Conservation (phyloP, 2,113 vertebrate species). For the Megaceryle maxima region DNA sequence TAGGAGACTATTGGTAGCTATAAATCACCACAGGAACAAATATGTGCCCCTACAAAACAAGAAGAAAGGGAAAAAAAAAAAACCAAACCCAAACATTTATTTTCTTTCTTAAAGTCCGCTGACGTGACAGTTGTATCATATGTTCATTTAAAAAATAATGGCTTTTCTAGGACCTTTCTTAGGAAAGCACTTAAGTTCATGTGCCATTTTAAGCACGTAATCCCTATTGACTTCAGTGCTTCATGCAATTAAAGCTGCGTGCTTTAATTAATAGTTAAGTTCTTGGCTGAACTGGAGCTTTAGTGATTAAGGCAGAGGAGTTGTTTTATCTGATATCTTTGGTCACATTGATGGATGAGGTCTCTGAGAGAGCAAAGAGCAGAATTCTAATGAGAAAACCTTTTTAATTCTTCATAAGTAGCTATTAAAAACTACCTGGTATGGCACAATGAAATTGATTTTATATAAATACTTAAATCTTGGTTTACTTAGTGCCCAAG, state of each 20-base stretch:
- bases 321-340: not conserved
- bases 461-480: not conserved
- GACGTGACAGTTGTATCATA: not conserved
- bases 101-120: not conserved
- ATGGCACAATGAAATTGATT: not conserved
- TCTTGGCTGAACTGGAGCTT: not conserved
- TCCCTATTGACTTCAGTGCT: not conserved
- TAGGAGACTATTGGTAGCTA: constrained; percentile 12
- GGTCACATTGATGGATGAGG: not conserved
- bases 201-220: not conserved
- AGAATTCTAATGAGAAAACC: not conserved
- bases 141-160: not conserved
- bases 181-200: not conserved
- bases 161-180: not conserved
- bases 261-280: not conserved
- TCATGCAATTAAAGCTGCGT: not conserved
- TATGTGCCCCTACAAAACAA: constrained; percentile 25
- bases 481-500: not conserved
- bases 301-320: not conserved
- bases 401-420: not conserved
- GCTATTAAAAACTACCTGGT: not conserved
- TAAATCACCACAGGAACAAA: not conserved
- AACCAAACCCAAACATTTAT: not conserved
- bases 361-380: not conserved
- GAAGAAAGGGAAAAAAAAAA: not conserved